phyloP scores from a whole-genome alignment of 1,140 invertebrate species.

The Helicoverpa zea region DNA sequence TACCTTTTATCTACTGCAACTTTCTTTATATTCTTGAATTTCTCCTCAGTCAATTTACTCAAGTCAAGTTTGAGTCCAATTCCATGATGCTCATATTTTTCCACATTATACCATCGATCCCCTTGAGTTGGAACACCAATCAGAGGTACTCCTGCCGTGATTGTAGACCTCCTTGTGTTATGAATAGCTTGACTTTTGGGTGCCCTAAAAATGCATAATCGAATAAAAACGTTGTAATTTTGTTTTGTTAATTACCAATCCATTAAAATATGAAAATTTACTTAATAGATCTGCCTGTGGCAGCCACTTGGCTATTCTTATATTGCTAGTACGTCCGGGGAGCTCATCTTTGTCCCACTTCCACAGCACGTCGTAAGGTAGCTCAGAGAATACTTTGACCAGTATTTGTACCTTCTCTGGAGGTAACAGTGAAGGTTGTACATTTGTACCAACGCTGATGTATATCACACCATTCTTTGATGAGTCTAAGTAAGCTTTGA shows the following conservation, averaged over 20 bases:
- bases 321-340: constrained; percentile 77
- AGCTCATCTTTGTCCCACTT: constrained; percentile 77
- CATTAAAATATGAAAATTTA: not conserved
- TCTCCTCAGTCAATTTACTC: constrained; percentile 57
- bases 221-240: no score
- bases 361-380: constrained; percentile 80
- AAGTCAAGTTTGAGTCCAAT: constrained; percentile 65
- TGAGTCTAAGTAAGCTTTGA: constrained; percentile 86
- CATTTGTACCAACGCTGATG: constrained; percentile 87
- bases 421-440: constrained; percentile 78
- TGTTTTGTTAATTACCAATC: no score
- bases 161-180: constrained; percentile 83
- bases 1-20: constrained; percentile 56
- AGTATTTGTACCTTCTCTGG: constrained; percentile 61
- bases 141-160: constrained; percentile 87
- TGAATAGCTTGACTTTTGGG: constrained; percentile 66
- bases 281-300: constrained; percentile 80
- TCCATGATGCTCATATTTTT: constrained; percentile 61
- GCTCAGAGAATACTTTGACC: not conserved
- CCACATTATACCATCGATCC: constrained; percentile 72
- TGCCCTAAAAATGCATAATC: constrained; percentile 56
- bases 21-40: constrained; percentile 60
- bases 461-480: constrained; percentile 87
- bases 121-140: constrained; percentile 76
- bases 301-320: constrained; percentile 83